Conservation (phyloP, 2,797 vertebrate genomes). For the Pelochelys cantorii region DNA sequence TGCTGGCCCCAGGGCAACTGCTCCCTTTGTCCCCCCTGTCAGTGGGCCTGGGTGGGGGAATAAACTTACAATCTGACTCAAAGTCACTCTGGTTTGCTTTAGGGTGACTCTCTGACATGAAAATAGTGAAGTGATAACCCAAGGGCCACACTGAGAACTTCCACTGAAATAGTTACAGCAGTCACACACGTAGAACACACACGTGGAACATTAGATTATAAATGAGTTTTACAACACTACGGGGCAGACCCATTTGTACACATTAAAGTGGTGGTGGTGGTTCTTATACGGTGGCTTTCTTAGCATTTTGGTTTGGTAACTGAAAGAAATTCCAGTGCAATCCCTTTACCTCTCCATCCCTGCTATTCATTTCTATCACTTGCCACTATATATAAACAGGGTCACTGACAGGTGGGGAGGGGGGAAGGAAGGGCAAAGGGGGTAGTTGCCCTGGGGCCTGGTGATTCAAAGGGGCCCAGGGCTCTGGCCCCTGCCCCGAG, state of each 20-base stretch:
- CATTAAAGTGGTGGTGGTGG: background rate
- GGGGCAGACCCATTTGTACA: background rate
- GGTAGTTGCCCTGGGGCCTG: no score
- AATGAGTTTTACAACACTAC: background rate
- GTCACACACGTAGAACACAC: background rate
- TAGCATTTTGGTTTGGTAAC: background rate
- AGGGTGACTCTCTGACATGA: background rate
- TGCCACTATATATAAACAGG: background rate
- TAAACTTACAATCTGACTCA: background rate
- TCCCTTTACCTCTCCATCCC: background rate
- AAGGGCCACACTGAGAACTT: background rate
- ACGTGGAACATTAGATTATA: background rate
- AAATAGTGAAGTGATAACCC: background rate
- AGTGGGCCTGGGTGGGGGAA: no score
- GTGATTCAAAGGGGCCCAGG: no score
- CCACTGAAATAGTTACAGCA: background rate
- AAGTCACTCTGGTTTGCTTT: background rate
- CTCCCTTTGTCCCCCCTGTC: no score
- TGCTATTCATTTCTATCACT: background rate
- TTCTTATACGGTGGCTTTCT: background rate
- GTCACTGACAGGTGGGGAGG: no score
- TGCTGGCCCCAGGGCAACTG: no score
- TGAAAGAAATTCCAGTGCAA: background rate
- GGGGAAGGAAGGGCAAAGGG: no score
- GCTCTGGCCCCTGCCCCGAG: no score